Evolutionary conservation across 37 sponge, comb jelly and placozoan species (phyloP), one percentile per base, ranked within the genome.

Genomic region (Axinella damicornis): DNA sequence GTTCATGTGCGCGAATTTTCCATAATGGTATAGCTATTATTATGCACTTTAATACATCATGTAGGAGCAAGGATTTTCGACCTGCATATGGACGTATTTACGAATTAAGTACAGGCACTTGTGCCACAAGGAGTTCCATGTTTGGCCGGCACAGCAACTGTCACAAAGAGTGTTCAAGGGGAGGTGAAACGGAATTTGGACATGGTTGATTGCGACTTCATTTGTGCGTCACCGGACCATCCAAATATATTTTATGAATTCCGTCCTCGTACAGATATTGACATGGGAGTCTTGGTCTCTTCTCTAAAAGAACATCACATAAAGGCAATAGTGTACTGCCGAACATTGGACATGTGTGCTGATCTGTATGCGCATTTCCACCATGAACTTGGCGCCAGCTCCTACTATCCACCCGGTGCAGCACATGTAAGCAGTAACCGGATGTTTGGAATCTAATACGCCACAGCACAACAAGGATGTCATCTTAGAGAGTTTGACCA

Each of bases 371-470:
- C 78, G 27, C 55, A 55, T 56, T 86, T 86, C 33, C 71, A 38
- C 1, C 35, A 22, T 38, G 34, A 53, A 22, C 81, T 87, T 18
- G 81, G 81, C 68, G 59, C 53, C 32, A 59, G 25, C 0, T 56
- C 81, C 21, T 87, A 87, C 41, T 81, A 78, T 54, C 87, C 87
- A 53, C 52, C 87, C 22, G 87, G 80, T 55, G 80, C 79, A n/a
- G 54, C 38, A 30, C 73, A 87, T n/a, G 16, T 80, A 12, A 79
- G 86, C 38, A 39, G 65, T 40, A 85, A 85, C 70, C 65, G 79
- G 17, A 22, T 80, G 33, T 85, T 85, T 85, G 86, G 69, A 4
- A 85, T 85, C 79, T 85, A 65, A 36, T 79, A 85, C 57, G 79
- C 78, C 30, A 78, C 27, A 73, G 41, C 53, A 77, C 66, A 86